These are phyloP conservation scores for Remorina albescens DNA, from an alignment of 2,797 vertebrate genomes.

Conservation along the genomic window DNA sequence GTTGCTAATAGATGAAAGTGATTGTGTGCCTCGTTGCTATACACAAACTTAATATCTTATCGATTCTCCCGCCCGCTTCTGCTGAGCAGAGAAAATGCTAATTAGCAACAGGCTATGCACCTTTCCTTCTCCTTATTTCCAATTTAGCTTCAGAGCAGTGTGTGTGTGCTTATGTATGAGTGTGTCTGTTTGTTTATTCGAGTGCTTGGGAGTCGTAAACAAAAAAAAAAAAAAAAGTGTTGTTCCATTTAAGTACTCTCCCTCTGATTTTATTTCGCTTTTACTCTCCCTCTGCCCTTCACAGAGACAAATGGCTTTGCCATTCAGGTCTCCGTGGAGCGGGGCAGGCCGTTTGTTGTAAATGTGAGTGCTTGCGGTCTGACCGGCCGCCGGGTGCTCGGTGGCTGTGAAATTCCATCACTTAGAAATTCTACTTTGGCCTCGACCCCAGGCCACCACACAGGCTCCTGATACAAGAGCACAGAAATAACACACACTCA, in stretches of 20 bases:
- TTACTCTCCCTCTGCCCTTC: slow-evolving; percentile 82
- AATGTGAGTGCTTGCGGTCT: slow-evolving; percentile 84
- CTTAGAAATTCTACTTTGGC: slow-evolving; percentile 84
- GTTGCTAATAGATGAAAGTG: slow-evolving; percentile 82
- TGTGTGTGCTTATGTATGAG: slow-evolving; percentile 14
- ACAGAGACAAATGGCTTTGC: slow-evolving; percentile 87
- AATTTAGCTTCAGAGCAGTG: slow-evolving; percentile 86
- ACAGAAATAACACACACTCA: slow-evolving; percentile 18
- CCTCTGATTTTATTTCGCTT: slow-evolving; percentile 79
- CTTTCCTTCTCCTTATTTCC: slow-evolving; percentile 86
- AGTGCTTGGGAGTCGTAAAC: slow-evolving; percentile 87
- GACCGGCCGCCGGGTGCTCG: slow-evolving; percentile 67
- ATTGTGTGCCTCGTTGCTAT: slow-evolving; percentile 88
- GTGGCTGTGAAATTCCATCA: slow-evolving; percentile 85
- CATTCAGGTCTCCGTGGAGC: slow-evolving; percentile 84
- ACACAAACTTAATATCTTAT: slow-evolving; percentile 93
- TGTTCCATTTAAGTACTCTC: slow-evolving; percentile 76
- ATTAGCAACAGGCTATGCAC: slow-evolving; percentile 86
- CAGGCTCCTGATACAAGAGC: slow-evolving; percentile 40
- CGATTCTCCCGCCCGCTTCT: slow-evolving; percentile 85
- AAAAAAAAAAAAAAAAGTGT: slow-evolving; percentile 87
- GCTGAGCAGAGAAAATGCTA: slow-evolving; percentile 95
- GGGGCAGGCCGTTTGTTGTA: slow-evolving; percentile 78
- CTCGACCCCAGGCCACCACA: slow-evolving; percentile 73
- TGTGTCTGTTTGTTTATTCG: slow-evolving; percentile 48